These are phyloP conservation scores for Thymelicus sylvestris DNA, from an alignment of 2,888 invertebrate species.

Conservation along the genomic window DNA sequence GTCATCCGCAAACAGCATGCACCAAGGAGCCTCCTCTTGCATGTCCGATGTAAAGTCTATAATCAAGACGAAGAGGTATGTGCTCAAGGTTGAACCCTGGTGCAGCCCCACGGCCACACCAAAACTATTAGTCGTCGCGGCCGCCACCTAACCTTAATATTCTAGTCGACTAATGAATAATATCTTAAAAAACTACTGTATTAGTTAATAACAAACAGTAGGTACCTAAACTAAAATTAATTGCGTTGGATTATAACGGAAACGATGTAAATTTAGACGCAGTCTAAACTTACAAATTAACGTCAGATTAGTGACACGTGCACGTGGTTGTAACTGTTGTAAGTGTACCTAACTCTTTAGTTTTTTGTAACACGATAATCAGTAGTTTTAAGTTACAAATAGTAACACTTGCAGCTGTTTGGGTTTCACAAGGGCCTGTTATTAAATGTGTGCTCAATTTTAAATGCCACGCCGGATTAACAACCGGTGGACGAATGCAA, in stretches of 20 bases:
- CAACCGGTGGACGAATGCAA: constrained; percentile 12
- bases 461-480: constrained; percentile 31
- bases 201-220: too few relatives aligned
- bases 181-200: too few relatives aligned
- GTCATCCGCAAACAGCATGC: too few relatives aligned
- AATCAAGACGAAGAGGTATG: too few relatives aligned
- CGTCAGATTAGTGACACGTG: constrained; percentile 11
- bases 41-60: too few relatives aligned
- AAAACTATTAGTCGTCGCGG: too few relatives aligned
- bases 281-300: constrained; percentile 23
- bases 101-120: too few relatives aligned
- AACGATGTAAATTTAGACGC: constrained; percentile 5
- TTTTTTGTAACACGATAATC: constrained; percentile 28
- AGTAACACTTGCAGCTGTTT: constrained; percentile 22
- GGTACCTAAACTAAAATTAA: too few relatives aligned
- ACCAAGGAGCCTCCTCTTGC: too few relatives aligned
- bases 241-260: not conserved
- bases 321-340: constrained; percentile 32
- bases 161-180: too few relatives aligned
- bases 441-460: constrained; percentile 30
- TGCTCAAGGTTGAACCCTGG: too few relatives aligned
- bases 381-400: constrained; percentile 28
- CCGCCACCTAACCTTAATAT: too few relatives aligned
- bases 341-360: constrained; percentile 16
- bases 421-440: constrained; percentile 30